These are phyloP conservation scores for Dyspetes luteomarginatus DNA, from an alignment of 2,888 invertebrate genomes.

Conservation along the genomic window DNA sequence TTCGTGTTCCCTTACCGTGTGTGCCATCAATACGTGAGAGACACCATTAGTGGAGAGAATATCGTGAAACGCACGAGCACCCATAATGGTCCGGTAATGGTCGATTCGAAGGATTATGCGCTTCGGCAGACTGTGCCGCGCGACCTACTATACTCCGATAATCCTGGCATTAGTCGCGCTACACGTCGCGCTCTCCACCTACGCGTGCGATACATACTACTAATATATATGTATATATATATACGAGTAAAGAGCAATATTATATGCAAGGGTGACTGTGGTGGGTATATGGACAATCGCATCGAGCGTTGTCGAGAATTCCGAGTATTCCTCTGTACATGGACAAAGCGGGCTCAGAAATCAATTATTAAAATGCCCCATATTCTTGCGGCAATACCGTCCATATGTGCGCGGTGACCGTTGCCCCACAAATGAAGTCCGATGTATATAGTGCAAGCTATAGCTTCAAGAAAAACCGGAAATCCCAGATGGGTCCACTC, in stretches of 20 bases:
- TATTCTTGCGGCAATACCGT: not conserved
- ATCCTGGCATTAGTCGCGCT: constrained; percentile 58
- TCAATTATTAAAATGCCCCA: constrained; percentile 55
- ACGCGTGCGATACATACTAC: constrained; percentile 33
- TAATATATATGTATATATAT: constrained; percentile 30
- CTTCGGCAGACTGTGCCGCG: constrained; percentile 32
- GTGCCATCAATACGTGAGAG: constrained; percentile 26
- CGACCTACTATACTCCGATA: constrained; percentile 57
- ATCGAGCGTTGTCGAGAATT: constrained; percentile 1
- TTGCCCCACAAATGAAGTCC: not conserved
- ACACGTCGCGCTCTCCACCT: constrained; percentile 15
- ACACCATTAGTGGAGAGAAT: constrained; percentile 41
- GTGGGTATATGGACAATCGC: constrained; percentile 10
- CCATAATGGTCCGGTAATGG: constrained; percentile 58
- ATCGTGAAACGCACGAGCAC: constrained; percentile 39
- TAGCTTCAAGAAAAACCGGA: not conserved
- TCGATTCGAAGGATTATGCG: constrained; percentile 60
- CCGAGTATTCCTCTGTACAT: not conserved
- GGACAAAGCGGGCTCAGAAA: constrained; percentile 40
- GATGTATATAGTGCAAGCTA: not conserved
- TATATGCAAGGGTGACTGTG: constrained; percentile 11
- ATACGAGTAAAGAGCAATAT: not conserved
- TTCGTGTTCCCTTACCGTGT: not conserved
- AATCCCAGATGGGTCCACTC: constrained; percentile 15
- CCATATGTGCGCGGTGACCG: not conserved